These are phyloP conservation scores for Brassicogethes aeneus DNA, from an alignment of 2,888 invertebrate genomes.

Conservation along the genomic window DNA sequence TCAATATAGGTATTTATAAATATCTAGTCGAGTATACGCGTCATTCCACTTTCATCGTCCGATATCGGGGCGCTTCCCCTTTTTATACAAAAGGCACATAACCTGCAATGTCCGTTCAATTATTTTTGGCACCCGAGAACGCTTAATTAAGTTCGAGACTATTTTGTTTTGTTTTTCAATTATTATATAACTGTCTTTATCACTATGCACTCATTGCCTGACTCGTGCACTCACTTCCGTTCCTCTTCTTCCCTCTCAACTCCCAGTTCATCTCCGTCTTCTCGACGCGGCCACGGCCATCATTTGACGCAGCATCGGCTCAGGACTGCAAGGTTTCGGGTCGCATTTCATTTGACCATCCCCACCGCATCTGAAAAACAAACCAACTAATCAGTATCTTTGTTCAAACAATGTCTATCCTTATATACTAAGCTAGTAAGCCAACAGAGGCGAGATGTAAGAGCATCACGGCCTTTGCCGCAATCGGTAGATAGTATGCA, in stretches of 20 bases:
- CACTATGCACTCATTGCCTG: conserved; percentile 33
- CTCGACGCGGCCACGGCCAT: conserved; percentile 73
- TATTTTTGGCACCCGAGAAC: conserved; percentile 45
- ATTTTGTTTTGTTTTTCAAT: conserved; percentile 28
- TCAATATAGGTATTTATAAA: conserved; percentile 29
- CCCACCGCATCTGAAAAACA: conserved; percentile 69
- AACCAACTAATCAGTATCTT: conserved; percentile 8
- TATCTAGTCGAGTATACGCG: conserved; percentile 23
- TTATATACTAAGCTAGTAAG: too few relatives aligned
- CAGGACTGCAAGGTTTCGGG: conserved; percentile 82
- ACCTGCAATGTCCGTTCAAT: conserved; percentile 35
- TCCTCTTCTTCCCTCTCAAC: conserved; percentile 22
- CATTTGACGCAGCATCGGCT: conserved; percentile 85
- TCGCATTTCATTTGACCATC: conserved; percentile 93
- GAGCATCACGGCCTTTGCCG: too few relatives aligned
- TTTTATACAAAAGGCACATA: conserved; percentile 34
- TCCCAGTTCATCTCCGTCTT: conserved; percentile 59
- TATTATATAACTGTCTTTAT: conserved; percentile 34
- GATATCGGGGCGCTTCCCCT: neutral
- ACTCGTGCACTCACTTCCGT: conserved; percentile 34
- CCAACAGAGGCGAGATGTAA: too few relatives aligned
- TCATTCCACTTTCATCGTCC: conserved; percentile 1
- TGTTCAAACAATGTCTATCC: too few relatives aligned
- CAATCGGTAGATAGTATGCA: too few relatives aligned
- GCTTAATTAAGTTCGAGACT: conserved; percentile 33